A percentile compares a stretch with the other conserved stretches of the same genome.
These are phyloP conservation scores for Lophura nycthemera DNA, from an alignment of 2,113 vertebrate species.

Conservation along the genomic window DNA sequence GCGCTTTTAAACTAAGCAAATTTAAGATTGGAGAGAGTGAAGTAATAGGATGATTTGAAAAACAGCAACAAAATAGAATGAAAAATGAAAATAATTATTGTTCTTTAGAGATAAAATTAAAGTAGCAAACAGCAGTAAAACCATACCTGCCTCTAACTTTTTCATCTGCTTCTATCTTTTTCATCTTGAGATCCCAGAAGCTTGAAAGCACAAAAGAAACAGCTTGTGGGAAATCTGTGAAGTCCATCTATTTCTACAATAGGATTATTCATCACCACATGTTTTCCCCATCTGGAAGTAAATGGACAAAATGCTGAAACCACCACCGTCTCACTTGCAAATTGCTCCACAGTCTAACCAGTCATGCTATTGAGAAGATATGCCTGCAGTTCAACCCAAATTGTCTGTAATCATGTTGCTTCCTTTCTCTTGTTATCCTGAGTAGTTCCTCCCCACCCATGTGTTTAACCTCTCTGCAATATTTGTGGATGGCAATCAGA, in stretches of 20 bases:
- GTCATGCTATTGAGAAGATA: constrained; percentile 28
- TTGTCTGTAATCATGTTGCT: constrained; percentile 62
- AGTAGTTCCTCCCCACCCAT: constrained; percentile 52
- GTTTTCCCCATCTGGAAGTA: constrained; percentile 41
- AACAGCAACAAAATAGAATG: neutral
- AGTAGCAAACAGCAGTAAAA: neutral
- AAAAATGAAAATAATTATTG: neutral
- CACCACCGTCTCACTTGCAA: neutral
- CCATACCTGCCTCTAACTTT: neutral
- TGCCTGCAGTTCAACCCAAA: constrained; percentile 39
- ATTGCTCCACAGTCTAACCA: constrained; percentile 15
- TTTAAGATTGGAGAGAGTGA: neutral
- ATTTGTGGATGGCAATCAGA: constrained; percentile 59
- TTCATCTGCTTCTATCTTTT: neutral
- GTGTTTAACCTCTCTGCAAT: constrained; percentile 57
- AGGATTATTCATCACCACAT: constrained; percentile 37
- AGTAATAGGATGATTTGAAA: neutral
- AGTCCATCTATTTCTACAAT: neutral
- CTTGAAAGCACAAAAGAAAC: neutral
- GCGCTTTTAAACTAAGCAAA: neutral
- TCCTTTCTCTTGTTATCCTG: constrained; percentile 59
- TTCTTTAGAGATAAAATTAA: neutral
- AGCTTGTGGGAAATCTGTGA: neutral
- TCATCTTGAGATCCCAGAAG: neutral
- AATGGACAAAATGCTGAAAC: constrained; percentile 4